Base-by-base conservation (phyloP, 2,113 vertebrate genomes). In the Noctilio leporinus region DNA sequence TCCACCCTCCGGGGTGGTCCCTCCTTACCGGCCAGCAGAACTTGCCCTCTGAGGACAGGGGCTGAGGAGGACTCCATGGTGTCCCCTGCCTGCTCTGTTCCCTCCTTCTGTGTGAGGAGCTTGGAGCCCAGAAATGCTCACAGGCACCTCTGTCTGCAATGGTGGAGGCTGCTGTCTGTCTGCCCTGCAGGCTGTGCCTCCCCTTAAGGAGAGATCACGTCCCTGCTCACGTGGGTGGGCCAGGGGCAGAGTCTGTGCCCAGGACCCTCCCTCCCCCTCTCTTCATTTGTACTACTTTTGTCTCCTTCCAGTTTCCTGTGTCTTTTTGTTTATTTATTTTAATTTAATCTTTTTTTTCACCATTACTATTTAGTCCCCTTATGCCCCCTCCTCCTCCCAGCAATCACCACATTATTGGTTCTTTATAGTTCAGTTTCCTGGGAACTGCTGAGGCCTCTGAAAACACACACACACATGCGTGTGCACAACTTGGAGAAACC, bases 11-110 rank as follows among this genome's bases (percentile, higher is more conserved):
- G 6, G n/a, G 26, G 26, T 47, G 4, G 28, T 19, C 49, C 10
- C 28, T 87, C 57, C 40, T 95, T 43, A 92, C 94, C 64, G 4
- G 80, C 38, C 53, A 84, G 70, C 35, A 93, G 78, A 12, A 70
- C 11, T 30, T 10, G 45, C 64, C 85, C 0, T 72, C 22, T 53
- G 64, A 0, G 0, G 4, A 24, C 0, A 47, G 10, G 4, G 15
- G 10, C 45, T 16, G 53, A 72, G 15, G 45, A 7, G 14, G 28
- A 0, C 67, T 22, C 28, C 84, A 88, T 82, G 40, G 16, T 3
- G 15, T 20, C 67, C 30, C 57, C 19, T 49, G 65, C 30, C 70
- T 43, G 2, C 30, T 83, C 20, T n/a, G 45, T n/a, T 55, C 45
- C 17, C 62, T 26, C 11, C 3, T 30, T 53, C 43, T 86, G 35